Base-by-base conservation (phyloP, 2,113 vertebrate genomes). In the Myiopsitta monachus region DNA sequence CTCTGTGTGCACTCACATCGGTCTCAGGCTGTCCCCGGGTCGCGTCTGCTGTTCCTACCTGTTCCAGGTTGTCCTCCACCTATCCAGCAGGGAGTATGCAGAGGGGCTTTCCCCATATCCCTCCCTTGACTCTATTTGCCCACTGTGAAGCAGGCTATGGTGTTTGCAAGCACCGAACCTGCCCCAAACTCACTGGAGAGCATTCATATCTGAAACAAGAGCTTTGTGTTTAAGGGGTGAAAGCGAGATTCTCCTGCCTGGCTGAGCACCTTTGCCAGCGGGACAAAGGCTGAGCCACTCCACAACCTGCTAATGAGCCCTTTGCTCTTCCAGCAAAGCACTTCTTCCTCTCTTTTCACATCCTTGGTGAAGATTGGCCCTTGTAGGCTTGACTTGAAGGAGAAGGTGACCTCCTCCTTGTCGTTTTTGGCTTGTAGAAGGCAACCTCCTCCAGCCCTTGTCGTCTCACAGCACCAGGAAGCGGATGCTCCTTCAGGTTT, bases 241-340 rank as follows among this genome's bases (percentile, higher is more conserved):
- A 76, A 16, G 1, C 7, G 38, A 36, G 38, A 8, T 36, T 77
- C 57, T 76, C 31, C 8, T 38, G 39, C n/a, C 76, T 66, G 61
- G 16, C 79, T 46, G 59, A 15, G 24, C 47, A 11, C 19, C 66
- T 89, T 54, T 92, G 68, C 49, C 55, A 84, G 55, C 8, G 44
- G 38, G 41, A 70, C 31, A 51, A 54, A 74, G 46, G 49, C 76
- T 74, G 30, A 90, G 44, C 79, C 44, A 21, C 41, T 26, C 18
- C 1, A 1, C 1, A 6, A 43, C 57, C 24, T 3, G 9, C 23
- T 44, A 7, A 23, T 0, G 18, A 92, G 55, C 43, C 54, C 38
- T 87, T 39, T 36, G 27, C 49, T 77, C 55, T 74, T 64, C 36
- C 39, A 69, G 39, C 33, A 18, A 47, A 46, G 17, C 7, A 1